These are phyloP conservation scores for Homarus americanus DNA, from an alignment of 1,140 invertebrate genomes.

Conservation along the genomic window DNA sequence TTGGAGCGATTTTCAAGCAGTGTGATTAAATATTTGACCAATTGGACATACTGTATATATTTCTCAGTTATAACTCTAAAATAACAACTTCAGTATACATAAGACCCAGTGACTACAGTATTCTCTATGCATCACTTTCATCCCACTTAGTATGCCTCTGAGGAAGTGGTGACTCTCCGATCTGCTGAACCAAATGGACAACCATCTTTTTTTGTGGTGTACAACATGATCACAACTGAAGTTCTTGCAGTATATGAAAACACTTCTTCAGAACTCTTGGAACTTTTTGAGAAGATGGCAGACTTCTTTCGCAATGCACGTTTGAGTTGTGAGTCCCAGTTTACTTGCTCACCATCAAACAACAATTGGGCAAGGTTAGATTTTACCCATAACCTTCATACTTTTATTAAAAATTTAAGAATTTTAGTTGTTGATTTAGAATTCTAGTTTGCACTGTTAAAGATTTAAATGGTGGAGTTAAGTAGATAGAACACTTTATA, in stretches of 20 bases:
- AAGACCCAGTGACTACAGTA: too few species aligned
- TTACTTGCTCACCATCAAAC: slow-evolving; percentile 94
- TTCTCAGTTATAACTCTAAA: too few species aligned
- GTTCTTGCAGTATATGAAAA: slow-evolving; percentile 95
- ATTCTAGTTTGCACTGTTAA: slow-evolving; percentile 10
- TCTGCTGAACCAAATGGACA: slow-evolving; percentile 87
- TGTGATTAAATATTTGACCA: too few species aligned
- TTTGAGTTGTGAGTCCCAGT: slow-evolving; percentile 88
- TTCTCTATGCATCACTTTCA: not conserved
- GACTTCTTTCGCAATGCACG: slow-evolving; percentile 95
- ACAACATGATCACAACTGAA: slow-evolving; percentile 91
- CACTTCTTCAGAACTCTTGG: slow-evolving; percentile 90
- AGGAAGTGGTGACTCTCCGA: slow-evolving; percentile 73
- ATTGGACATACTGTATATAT: too few species aligned
- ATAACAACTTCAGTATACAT: too few species aligned
- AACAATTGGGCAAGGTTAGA: slow-evolving; percentile 89
- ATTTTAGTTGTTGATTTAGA: slow-evolving; percentile 36
- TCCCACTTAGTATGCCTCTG: slow-evolving; percentile 67
- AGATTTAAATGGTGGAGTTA: too few species aligned
- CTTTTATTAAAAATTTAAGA: too few species aligned
- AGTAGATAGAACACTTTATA: too few species aligned
- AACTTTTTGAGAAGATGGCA: slow-evolving; percentile 94
- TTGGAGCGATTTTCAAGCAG: too few species aligned
- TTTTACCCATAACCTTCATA: too few species aligned
- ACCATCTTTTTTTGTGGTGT: slow-evolving; percentile 94